Evolutionary conservation across 2,888 invertebrate genomes (phyloP).

Genomic region (Herminia tarsipennalis): DNA sequence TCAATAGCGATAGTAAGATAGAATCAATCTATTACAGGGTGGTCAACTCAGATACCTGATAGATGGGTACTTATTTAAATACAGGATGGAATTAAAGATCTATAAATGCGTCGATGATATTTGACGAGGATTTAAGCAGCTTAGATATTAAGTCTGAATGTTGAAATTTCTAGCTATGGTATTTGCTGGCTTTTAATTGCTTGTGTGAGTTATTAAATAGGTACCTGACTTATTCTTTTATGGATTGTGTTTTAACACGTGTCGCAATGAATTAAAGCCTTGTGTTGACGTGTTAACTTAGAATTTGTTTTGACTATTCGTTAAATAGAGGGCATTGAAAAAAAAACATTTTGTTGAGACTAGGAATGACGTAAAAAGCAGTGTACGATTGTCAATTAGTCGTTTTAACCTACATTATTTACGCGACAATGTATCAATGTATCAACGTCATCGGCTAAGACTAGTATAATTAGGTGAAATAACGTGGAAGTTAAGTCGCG

Average conservation of each 20-base stretch:
- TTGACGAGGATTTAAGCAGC: too few species aligned
- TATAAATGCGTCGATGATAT: conserved; percentile 13
- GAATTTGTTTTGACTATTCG: neutral
- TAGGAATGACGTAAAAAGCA: conserved; percentile 5
- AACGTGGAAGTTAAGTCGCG: too few species aligned
- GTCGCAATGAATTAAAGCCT: neutral
- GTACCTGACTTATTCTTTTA: neutral
- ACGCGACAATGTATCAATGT: conserved; percentile 11
- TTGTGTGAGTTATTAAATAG: too few species aligned
- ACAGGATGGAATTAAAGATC: conserved; percentile 23
- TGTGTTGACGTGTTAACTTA: neutral
- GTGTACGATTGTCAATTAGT: conserved; percentile 12
- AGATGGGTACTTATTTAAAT: conserved; percentile 12
- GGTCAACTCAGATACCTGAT: conserved; percentile 29
- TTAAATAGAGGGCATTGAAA: conserved; percentile 1
- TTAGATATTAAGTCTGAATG: too few species aligned
- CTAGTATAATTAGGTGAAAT: too few species aligned
- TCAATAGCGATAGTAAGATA: conserved; percentile 41
- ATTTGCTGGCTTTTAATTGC: conserved; percentile 1
- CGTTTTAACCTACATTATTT: conserved; percentile 23
- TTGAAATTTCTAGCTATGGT: too few species aligned
- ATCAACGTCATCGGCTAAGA: conserved; percentile 5
- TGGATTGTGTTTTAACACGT: neutral
- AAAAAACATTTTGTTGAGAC: neutral
- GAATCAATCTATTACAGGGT: conserved; percentile 26